Base-by-base conservation (phyloP, 2,113 vertebrate species). In the Thinocorus orbignyianus region DNA sequence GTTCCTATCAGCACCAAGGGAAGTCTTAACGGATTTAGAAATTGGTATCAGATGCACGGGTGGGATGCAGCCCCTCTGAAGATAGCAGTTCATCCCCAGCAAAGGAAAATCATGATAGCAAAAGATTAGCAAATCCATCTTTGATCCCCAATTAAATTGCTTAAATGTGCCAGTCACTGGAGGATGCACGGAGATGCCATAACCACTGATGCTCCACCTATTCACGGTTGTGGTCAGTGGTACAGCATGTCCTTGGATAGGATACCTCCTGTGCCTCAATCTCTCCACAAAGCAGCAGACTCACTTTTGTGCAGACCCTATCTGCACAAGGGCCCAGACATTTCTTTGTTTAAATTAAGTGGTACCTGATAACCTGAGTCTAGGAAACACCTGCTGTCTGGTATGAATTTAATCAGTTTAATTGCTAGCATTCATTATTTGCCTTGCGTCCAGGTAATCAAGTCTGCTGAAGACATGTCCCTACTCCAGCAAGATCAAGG, bases 51-150 rank as follows among this genome's bases (percentile, higher is more conserved):
- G 23, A 66, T 49, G n/a, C 23, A 24, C 60, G 25, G 41, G 68
- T 48, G n/a, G 52, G 72, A 80, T 39, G 39, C 20, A 39, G 18
- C 23, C 49, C 20, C 24, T 42, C 71, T 69, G 62, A 92, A 90
- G 30, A 33, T 7, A 77, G 16, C 41, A 73, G 85, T 49, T 88
- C 33, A 8, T 57, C 52, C 64, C 84, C 49, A 76, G 22, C 31
- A 35, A 66, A 83, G 73, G 72, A 79, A 81, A 88, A 16, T 55
- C 91, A 79, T 89, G 91, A 66, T n/a, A 91, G 20, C 76, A 46
- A 78, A 88, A 77, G 48, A 87, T 92, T 65, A 89, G 54, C 13
- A 90, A 93, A 87, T 66, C 58, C 68, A 23, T 51, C 23, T 93
- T 68, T 60, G 86, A 55, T 79, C 18, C 44, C 30, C 49, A 82